phyloP scores from a whole-genome alignment of 2,888 invertebrate genomes.

The Frankliniella fusca region DNA sequence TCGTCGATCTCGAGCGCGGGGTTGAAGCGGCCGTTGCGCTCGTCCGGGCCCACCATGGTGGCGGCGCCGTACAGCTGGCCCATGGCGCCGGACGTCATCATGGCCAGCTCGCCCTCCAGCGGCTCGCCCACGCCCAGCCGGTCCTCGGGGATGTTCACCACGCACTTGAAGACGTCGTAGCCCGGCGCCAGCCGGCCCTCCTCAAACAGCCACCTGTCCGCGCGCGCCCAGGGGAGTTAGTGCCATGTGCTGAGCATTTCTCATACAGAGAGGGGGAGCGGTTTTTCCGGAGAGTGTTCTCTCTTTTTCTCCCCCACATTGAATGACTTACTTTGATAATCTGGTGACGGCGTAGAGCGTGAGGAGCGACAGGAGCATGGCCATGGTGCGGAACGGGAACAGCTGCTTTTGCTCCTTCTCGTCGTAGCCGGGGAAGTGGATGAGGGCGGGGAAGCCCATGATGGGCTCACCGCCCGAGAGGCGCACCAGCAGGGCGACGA shows the following conservation, averaged over 20 bases:
- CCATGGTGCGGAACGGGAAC: constrained; percentile 94
- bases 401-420: constrained; percentile 63
- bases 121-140: constrained; percentile 81
- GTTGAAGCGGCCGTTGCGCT: constrained; percentile 84
- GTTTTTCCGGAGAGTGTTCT: too few relatives aligned
- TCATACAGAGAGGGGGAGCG: too few relatives aligned
- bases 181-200: constrained; percentile 81
- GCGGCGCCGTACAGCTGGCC: constrained; percentile 72
- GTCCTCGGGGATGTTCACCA: constrained; percentile 96
- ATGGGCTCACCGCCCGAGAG: constrained; percentile 84
- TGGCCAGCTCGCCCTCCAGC: constrained; percentile 77
- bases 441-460: constrained; percentile 73
- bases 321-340: constrained; percentile 61
- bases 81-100: constrained; percentile 69
- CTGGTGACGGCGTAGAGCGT: constrained; percentile 77
- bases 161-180: constrained; percentile 88
- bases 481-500: constrained; percentile 76
- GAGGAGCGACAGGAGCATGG: constrained; percentile 82
- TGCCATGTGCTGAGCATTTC: too few relatives aligned
- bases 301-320: not conserved
- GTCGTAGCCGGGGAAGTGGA: constrained; percentile 84
- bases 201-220: constrained; percentile 73
- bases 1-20: constrained; percentile 84
- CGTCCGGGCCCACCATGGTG: constrained; percentile 73
- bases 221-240: too few relatives aligned